Percentiles rank a stretch among this genome's conserved stretches.
Evolutionary conservation across 2,888 invertebrate species (phyloP).

Genomic region (Salticus scenicus): DNA sequence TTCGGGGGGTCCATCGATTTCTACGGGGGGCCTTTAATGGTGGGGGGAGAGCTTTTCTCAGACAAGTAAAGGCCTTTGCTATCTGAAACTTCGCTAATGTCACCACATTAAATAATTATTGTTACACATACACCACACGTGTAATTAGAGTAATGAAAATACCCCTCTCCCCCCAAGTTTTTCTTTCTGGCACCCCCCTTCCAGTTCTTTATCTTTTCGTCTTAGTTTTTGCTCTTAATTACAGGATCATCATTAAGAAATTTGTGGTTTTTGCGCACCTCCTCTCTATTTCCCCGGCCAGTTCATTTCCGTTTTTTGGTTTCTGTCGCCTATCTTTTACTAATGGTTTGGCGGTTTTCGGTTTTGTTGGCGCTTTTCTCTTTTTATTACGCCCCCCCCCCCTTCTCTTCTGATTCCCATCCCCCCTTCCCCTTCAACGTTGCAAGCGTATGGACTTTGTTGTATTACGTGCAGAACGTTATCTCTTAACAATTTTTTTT

Average conservation of each 20-base stretch:
- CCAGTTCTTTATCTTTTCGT: constrained; percentile 42
- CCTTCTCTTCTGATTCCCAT: background rate
- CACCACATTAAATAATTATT: constrained; percentile 71
- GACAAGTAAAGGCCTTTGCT: constrained; percentile 14
- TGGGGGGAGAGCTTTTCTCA: constrained; percentile 58
- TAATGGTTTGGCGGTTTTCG: constrained; percentile 41
- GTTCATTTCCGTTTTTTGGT: constrained; percentile 54
- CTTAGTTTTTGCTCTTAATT: constrained; percentile 70
- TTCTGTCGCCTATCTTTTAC: constrained; percentile 34
- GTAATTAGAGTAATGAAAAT: constrained; percentile 70
- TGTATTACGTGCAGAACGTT: constrained; percentile 14
- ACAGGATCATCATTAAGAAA: constrained; percentile 70
- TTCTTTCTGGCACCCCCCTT: background rate
- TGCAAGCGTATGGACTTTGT: background rate
- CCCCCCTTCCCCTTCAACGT: background rate
- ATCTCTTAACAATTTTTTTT: constrained; percentile 20
- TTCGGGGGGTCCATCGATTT: constrained; percentile 37
- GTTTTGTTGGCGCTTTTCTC: constrained; percentile 19
- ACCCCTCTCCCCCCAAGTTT: constrained; percentile 21
- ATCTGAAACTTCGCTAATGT: constrained; percentile 60
- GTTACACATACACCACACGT: constrained; percentile 62
- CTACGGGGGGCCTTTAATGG: constrained; percentile 33
- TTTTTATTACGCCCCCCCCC: constrained; percentile 21
- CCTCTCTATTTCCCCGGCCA: background rate
- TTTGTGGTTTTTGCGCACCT: constrained; percentile 27